Conservation (phyloP, 2,888 invertebrate species). For the Chloroclystis v-ata region DNA sequence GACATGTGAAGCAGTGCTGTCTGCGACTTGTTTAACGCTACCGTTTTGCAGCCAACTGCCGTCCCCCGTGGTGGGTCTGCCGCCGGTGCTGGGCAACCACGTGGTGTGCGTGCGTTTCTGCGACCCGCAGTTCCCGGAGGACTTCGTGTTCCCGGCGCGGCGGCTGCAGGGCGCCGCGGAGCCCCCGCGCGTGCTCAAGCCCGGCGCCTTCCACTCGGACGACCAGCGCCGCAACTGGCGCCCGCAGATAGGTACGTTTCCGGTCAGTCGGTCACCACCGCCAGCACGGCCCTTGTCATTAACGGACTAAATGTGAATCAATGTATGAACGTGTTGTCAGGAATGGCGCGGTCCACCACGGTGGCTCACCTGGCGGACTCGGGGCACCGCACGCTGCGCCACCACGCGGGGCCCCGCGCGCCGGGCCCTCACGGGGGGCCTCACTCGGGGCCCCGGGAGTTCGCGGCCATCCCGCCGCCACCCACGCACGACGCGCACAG, state of each 20-base stretch:
- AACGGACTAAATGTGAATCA: not conserved
- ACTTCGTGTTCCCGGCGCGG: slow-evolving; percentile 87
- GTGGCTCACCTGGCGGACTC: slow-evolving; percentile 81
- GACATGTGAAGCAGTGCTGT: no score
- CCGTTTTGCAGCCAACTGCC: slow-evolving; percentile 80
- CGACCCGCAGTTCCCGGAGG: slow-evolving; percentile 87
- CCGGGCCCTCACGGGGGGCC: slow-evolving; percentile 82
- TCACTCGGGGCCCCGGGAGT: slow-evolving; percentile 83
- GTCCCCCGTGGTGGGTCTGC: slow-evolving; percentile 84
- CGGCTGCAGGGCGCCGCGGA: slow-evolving; percentile 82
- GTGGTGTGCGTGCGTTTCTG: slow-evolving; percentile 83
- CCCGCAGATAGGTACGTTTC: slow-evolving; percentile 82
- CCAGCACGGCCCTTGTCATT: not conserved
- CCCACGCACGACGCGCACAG: slow-evolving; percentile 35
- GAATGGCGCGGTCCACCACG: slow-evolving; percentile 81
- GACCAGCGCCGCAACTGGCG: slow-evolving; percentile 83
- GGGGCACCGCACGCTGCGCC: slow-evolving; percentile 87
- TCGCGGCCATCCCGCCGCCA: slow-evolving; percentile 84
- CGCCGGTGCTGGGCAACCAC: slow-evolving; percentile 78
- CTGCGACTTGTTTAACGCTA: no score
- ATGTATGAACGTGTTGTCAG: slow-evolving; percentile 42
- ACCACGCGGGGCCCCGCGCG: slow-evolving; percentile 85
- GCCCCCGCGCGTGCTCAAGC: slow-evolving; percentile 87
- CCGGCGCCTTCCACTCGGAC: slow-evolving; percentile 81
- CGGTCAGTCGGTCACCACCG: not conserved